A percentile compares a stretch with the other conserved stretches of the same genome.
These are phyloP conservation scores for Cantharis lateralis DNA, from an alignment of 2,888 invertebrate species.

Conservation along the genomic window DNA sequence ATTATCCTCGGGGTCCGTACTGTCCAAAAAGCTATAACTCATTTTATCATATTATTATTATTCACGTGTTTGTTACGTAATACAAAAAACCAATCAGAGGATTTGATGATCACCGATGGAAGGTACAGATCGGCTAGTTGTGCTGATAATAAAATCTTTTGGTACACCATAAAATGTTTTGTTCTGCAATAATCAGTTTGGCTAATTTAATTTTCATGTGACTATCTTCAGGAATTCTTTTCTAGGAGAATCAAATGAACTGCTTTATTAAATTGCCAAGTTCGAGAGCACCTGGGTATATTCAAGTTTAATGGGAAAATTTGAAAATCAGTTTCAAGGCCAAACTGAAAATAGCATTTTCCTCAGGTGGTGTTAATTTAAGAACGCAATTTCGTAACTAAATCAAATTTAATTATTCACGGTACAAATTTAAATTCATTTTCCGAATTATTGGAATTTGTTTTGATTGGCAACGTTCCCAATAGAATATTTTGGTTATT, in stretches of 20 bases:
- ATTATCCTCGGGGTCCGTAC: neutral
- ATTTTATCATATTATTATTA: neutral
- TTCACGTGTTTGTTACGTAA: too few species aligned
- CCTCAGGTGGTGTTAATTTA: neutral
- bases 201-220: neutral
- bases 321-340: neutral
- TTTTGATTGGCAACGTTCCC: conserved; percentile 18
- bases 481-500: conserved; percentile 3
- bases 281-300: neutral
- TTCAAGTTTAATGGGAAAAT: neutral
- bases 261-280: neutral
- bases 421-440: conserved; percentile 9
- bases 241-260: too few species aligned
- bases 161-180: too few species aligned
- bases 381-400: neutral
- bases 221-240: neutral
- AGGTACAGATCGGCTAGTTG: too few species aligned
- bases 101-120: too few species aligned
- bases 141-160: too few species aligned
- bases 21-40: neutral
- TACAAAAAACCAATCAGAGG: too few species aligned
- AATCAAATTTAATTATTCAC: neutral
- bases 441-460: conserved; percentile 16
- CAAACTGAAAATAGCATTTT: neutral
- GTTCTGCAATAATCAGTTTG: neutral